phyloP scores from a whole-genome alignment of 2,888 invertebrate species.

The Tipula confusa region DNA sequence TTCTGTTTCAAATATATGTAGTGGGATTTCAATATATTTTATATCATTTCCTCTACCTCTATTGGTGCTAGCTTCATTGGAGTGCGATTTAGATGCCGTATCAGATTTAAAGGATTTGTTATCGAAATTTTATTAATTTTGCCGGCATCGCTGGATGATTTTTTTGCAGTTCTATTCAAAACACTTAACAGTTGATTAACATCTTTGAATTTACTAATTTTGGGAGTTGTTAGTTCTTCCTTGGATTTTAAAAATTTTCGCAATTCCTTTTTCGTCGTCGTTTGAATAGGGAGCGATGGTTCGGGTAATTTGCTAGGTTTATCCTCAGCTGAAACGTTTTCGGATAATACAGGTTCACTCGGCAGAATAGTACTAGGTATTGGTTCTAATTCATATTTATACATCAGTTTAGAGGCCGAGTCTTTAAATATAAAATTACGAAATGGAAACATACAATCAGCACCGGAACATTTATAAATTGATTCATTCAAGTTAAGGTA shows the following conservation, averaged over 20 bases:
- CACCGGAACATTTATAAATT: not conserved
- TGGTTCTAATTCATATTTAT: not conserved
- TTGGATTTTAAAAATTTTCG: not conserved
- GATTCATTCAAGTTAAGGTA: not conserved
- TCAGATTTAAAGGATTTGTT: not conserved
- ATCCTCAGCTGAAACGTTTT: not conserved
- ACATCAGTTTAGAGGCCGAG: not conserved
- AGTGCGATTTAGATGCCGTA: not conserved
- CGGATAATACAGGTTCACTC: not conserved
- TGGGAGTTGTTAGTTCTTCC: not conserved
- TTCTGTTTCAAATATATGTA: not conserved
- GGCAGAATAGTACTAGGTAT: not conserved
- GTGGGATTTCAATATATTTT: not conserved
- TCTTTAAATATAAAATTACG: conserved; percentile 25
- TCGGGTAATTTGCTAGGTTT: not conserved
- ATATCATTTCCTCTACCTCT: not conserved
- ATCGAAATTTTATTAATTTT: not conserved
- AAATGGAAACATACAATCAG: not conserved
- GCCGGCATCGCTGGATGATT: not conserved
- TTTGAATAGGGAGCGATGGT: not conserved
- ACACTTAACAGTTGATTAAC: not conserved
- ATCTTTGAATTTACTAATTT: not conserved
- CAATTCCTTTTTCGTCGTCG: not conserved
- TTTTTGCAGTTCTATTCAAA: not conserved
- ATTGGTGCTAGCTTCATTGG: not conserved